phyloP scores from a whole-genome alignment of 1,140 invertebrate species.

The Phymastichus coffea region DNA sequence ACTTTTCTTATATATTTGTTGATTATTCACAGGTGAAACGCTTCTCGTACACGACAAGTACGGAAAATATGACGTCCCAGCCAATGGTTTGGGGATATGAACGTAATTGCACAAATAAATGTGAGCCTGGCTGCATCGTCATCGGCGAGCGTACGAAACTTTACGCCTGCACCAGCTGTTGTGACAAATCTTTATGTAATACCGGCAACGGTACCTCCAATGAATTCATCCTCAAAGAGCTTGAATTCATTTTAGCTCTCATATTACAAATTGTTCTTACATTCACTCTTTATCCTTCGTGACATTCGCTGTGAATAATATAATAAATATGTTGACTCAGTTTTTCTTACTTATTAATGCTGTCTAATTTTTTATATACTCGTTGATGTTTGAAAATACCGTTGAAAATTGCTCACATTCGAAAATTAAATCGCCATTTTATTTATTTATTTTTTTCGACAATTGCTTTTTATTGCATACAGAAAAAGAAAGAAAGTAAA shows the following conservation, averaged over 20 bases:
- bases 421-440: too few species aligned
- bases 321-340: conserved; percentile 11
- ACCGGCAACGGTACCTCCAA: conserved; percentile 61
- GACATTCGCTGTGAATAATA: conserved; percentile 34
- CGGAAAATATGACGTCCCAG: conserved; percentile 73
- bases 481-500: too few species aligned
- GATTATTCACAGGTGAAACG: conserved; percentile 75
- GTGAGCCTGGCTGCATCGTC: conserved; percentile 82
- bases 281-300: conserved; percentile 48
- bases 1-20: background rate
- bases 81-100: conserved; percentile 80
- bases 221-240: conserved; percentile 39
- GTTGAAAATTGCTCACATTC: too few species aligned
- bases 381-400: too few species aligned
- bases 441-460: too few species aligned
- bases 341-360: too few species aligned
- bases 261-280: conserved; percentile 47
- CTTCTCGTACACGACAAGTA: conserved; percentile 79
- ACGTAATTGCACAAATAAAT: conserved; percentile 76
- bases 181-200: conserved; percentile 76
- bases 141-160: conserved; percentile 84
- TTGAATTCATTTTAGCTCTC: conserved; percentile 47
- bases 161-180: conserved; percentile 81
- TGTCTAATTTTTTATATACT: too few species aligned
- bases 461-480: too few species aligned